A percentile compares a stretch with the other conserved stretches of the same genome.
Evolutionary conservation across 2,113 vertebrate genomes (phyloP).

Genomic region (Puma concolor): DNA sequence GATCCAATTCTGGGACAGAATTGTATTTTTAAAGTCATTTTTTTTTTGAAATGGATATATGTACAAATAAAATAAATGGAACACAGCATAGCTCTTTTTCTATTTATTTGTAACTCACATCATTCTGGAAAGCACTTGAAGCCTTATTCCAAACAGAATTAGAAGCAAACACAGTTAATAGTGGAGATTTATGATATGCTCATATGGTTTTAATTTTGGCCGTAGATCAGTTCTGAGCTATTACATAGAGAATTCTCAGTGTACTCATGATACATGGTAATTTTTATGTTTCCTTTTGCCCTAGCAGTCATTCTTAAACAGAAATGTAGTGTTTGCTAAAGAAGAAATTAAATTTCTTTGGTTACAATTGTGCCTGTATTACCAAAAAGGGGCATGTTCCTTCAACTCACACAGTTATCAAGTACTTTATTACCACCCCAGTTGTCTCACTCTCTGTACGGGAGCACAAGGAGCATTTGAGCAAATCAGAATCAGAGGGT

Average conservation of each 20-base stretch:
- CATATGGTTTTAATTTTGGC: conserved; percentile 83
- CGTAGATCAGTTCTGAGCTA: conserved; percentile 63
- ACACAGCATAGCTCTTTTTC: conserved; percentile 73
- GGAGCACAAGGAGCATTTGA: not conserved
- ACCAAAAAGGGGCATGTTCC: not conserved
- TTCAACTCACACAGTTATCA: conserved; percentile 26
- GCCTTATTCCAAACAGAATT: conserved; percentile 75
- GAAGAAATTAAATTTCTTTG: conserved; percentile 67
- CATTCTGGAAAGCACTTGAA: conserved; percentile 75
- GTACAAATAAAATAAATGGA: conserved; percentile 86
- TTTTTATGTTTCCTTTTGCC: conserved; percentile 57
- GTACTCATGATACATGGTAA: conserved; percentile 62
- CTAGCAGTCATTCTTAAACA: conserved; percentile 65
- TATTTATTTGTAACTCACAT: conserved; percentile 80
- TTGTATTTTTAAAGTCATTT: conserved; percentile 85
- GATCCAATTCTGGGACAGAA: conserved; percentile 74
- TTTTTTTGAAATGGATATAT: conserved; percentile 80
- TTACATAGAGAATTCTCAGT: conserved; percentile 71
- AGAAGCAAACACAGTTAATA: conserved; percentile 77
- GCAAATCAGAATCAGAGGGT: conserved; percentile 18
- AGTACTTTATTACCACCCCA: not conserved
- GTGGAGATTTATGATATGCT: conserved; percentile 76
- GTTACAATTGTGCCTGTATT: conserved; percentile 62
- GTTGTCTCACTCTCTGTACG: not conserved
- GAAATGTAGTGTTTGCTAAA: conserved; percentile 66